Percentiles rank a stretch among this genome's conserved stretches.
Evolutionary conservation across 1,140 invertebrate genomes (phyloP).

Genomic region (Campoletis sonorensis): DNA sequence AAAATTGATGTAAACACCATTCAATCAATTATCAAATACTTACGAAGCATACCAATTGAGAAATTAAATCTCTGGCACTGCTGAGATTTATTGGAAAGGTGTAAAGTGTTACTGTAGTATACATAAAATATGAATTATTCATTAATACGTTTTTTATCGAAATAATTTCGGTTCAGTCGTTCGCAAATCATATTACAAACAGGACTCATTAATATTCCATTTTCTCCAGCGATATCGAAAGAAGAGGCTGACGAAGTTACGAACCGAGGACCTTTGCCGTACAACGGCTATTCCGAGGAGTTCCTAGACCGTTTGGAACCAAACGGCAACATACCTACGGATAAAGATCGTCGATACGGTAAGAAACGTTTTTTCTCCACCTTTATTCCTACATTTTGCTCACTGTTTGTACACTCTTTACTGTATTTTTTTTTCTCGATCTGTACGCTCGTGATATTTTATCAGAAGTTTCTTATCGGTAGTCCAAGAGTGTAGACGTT

Average conservation of each 20-base stretch:
- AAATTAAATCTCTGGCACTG: no score
- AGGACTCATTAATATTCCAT: constrained; percentile 1
- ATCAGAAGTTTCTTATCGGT: constrained; percentile 21
- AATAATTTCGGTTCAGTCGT: no score
- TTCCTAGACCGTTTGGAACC: constrained; percentile 93
- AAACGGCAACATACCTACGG: constrained; percentile 88
- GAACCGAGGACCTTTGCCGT: constrained; percentile 83
- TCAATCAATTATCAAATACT: no score
- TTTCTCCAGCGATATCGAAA: constrained; percentile 84
- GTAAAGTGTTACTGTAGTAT: no score
- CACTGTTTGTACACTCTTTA: not conserved
- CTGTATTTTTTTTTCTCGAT: not conserved
- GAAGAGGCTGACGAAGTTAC: constrained; percentile 83
- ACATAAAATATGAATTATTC: no score
- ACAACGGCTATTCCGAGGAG: constrained; percentile 94
- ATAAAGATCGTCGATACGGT: constrained; percentile 77
- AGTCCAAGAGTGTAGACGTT: constrained; percentile 22
- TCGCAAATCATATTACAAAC: no score
- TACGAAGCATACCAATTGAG: no score
- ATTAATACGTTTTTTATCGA: no score
- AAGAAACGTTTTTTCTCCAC: constrained; percentile 43
- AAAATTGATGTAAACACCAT: no score
- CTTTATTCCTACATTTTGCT: constrained; percentile 3
- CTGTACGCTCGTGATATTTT: not conserved
- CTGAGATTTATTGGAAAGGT: no score